Conservation (phyloP, 2,888 invertebrate species). For the Petrolisthes manimaculis region DNA sequence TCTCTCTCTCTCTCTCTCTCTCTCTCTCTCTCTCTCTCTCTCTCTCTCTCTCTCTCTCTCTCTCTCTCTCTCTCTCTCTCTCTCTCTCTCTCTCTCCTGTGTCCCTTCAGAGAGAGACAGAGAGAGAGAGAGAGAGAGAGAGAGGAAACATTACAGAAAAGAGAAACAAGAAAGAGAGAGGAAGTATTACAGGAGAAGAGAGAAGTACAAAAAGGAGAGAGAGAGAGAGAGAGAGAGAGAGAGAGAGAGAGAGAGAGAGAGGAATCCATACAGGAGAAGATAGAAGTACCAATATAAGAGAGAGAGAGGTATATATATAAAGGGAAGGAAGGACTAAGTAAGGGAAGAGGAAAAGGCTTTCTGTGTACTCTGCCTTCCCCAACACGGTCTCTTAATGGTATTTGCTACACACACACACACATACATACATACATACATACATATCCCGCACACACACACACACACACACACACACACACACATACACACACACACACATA, state of each 20-base stretch:
- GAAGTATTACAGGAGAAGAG: too few relatives aligned
- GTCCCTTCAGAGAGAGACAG: not conserved
- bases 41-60: not conserved
- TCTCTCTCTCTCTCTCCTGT: not conserved
- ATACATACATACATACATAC: not conserved
- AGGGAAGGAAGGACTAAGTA: too few relatives aligned
- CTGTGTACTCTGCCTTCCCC: constrained; percentile 8
- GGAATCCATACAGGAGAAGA: too few relatives aligned
- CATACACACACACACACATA: not conserved
- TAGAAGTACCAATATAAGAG: too few relatives aligned
- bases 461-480: not conserved
- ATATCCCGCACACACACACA: not conserved
- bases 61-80: not conserved
- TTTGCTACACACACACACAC: not conserved
- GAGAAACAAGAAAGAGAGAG: too few relatives aligned
- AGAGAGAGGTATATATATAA: too few relatives aligned
- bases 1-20: not conserved
- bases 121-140: not conserved
- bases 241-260: not conserved
- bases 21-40: not conserved
- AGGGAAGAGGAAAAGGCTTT: too few relatives aligned
- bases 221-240: too few relatives aligned
- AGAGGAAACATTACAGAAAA: too few relatives aligned
- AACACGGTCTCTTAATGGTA: constrained; percentile 15
- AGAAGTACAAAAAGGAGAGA: too few relatives aligned